Conservation (phyloP, 2,797 vertebrate genomes). For the Spea hammondii region DNA sequence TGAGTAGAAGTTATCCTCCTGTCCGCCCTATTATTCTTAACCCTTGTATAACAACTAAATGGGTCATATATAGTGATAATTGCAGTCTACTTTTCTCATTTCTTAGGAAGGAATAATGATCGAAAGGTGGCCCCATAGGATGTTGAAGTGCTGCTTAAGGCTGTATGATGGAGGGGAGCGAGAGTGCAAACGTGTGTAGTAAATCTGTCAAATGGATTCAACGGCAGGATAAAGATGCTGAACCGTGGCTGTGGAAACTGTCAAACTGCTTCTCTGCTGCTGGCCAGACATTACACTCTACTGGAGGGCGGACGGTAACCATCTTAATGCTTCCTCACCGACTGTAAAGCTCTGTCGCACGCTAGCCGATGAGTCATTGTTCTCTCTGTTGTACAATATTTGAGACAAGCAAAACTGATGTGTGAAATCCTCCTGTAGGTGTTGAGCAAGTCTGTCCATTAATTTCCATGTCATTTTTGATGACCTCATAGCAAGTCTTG, state of each 20-base stretch:
- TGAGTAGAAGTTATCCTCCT: neutral
- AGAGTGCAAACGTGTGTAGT: conserved; percentile 75
- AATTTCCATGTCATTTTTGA: too few relatives aligned
- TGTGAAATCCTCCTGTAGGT: too few relatives aligned
- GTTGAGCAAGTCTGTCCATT: too few relatives aligned
- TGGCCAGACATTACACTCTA: conserved; percentile 72
- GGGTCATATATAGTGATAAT: neutral
- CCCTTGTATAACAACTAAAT: neutral
- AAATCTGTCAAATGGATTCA: conserved; percentile 79
- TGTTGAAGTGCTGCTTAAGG: conserved; percentile 77
- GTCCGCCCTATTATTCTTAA: neutral
- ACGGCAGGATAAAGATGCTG: conserved; percentile 74
- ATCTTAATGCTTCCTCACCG: too few relatives aligned
- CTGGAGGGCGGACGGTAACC: conserved; percentile 75
- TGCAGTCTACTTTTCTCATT: conserved; percentile 6
- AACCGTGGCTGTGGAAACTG: conserved; percentile 87
- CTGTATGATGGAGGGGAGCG: conserved; percentile 86
- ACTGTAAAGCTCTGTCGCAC: too few relatives aligned
- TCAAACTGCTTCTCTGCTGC: conserved; percentile 86
- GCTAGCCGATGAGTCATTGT: too few relatives aligned
- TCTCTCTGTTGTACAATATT: neutral
- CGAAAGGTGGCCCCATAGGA: conserved; percentile 73
- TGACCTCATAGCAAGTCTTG: too few relatives aligned
- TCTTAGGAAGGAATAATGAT: conserved; percentile 80
- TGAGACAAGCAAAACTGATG: neutral